Base-by-base conservation (phyloP, 2,113 vertebrate species). In the Leptocoma aspasia region DNA sequence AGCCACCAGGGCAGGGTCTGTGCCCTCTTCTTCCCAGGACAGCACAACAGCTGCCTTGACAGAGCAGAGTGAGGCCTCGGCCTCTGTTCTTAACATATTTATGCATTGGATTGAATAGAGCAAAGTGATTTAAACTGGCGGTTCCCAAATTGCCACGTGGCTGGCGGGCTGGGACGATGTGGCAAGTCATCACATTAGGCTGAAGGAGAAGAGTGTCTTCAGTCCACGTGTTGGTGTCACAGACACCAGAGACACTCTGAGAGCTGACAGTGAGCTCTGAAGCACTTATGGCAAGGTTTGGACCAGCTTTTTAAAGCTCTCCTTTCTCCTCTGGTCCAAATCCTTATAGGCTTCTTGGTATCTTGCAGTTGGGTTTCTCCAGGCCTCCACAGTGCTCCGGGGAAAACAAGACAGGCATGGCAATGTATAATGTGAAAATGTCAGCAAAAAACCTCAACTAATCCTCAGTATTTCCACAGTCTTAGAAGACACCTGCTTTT, bases 111-210 rank as follows among this genome's bases (percentile, higher is more conserved):
- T 30, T 80, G 50, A 64, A 16, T 20, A 60, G 50, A 73, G 17
- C 30, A 60, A 82, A 79, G 24, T 7, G 10, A 12, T 87, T 81
- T 82, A 19, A 82, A 69, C 49, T 15, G 69, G 52, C 27, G 28
- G 45, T 11, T 61, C 45, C 68, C 2, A 1, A 41, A 35, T 0
- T 33, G 68, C 28, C 11, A 2, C 0, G 0, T 1, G 2, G 37
- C 15, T 82, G 44, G 11, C 27, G 84, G 57, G 31, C 42, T 77
- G 68, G 22, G 31, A 44, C 10, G 13, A 53, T 35, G 23, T 18
- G 20, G n/a, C 52, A 64, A 60, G 69, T 37, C 60, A 5, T 52
- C 0, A 0, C 4, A 0, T 39, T 33, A 16, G 65, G 24, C 47
- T 85, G 84, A 66, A 65, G 66, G 35, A 28, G 50, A 73, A 20